Evolutionary conservation across 2,797 vertebrate species (phyloP), one percentile per base, ranked within the genome.

Genomic region (Squalus acanthias): DNA sequence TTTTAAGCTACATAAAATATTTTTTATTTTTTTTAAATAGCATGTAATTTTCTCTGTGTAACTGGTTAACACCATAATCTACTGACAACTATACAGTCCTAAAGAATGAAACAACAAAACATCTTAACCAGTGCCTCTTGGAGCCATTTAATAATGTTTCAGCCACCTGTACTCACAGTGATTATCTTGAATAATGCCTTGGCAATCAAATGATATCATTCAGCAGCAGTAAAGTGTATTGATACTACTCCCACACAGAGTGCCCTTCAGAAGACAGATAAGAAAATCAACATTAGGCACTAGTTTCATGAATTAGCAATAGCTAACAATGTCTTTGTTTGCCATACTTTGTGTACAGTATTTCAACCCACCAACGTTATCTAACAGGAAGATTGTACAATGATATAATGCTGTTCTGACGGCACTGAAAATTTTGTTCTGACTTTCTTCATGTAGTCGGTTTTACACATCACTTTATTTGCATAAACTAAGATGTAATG

Each of bases 91-190:
- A 6, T 5, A n/a, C 5, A 7, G 29, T 33, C 15, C 60, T 8
- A 50, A 95, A 50, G 39, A 72, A 20, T 50, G 69, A 95, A 46
- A 50, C n/a, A 69, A 24, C n/a, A 70, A 50, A 95, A 3, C 4
- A 70, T 72, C 67, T 70, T 29, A 26, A 95, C 0, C 65, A 69
- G 22, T 39, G 92, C 17, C 65, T 24, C 2, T 95, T 95, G 33
- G 39, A 95, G 92, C 2, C 67, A 92, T 65, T 65, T 96, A 97
- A 96, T 89, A 96, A 96, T 76, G 97, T 95, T 97, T 97, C 0
- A 0, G 96, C 74, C 97, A 98, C 97, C 97, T 98, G 97, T 97
- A 97, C 96, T 97, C 96, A 97, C 97, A 97, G 96, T 97, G 96
- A 12, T 96, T 96, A 96, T 97, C 89, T 96, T 96, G 96, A 97